Evolutionary conservation across 2,113 vertebrate genomes (phyloP).

Genomic region (Murina feae): DNA sequence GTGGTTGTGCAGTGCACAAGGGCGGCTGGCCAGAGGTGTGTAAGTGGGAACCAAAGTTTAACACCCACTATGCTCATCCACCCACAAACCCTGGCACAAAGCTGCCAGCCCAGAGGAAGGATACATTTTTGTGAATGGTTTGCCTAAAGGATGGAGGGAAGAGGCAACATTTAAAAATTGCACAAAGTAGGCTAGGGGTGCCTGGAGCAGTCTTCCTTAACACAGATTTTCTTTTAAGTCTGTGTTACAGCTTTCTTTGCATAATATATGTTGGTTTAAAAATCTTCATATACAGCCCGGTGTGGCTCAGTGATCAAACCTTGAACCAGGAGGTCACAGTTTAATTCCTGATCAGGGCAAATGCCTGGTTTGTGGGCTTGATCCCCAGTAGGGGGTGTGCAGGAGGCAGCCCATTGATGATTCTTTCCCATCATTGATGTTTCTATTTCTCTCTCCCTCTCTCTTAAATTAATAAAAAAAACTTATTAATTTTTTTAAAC

Average conservation of each 20-base stretch:
- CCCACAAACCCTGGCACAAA: background rate
- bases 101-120: background rate
- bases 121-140: background rate
- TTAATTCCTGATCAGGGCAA: too few species aligned
- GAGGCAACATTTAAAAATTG: background rate
- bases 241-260: background rate
- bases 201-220: background rate
- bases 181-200: background rate
- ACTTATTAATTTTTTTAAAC: background rate
- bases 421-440: too few species aligned
- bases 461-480: too few species aligned
- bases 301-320: too few species aligned
- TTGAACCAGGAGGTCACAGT: too few species aligned
- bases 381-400: too few species aligned
- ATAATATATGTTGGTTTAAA: background rate
- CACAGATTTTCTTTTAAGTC: background rate
- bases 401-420: too few species aligned
- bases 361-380: too few species aligned
- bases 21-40: accelerated
- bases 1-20: accelerated
- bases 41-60: background rate
- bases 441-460: too few species aligned
- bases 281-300: background rate
- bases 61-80: background rate
- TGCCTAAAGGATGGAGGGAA: background rate